Base-by-base conservation (phyloP, 1,140 invertebrate genomes). In the Doryteuthis pealeii region DNA sequence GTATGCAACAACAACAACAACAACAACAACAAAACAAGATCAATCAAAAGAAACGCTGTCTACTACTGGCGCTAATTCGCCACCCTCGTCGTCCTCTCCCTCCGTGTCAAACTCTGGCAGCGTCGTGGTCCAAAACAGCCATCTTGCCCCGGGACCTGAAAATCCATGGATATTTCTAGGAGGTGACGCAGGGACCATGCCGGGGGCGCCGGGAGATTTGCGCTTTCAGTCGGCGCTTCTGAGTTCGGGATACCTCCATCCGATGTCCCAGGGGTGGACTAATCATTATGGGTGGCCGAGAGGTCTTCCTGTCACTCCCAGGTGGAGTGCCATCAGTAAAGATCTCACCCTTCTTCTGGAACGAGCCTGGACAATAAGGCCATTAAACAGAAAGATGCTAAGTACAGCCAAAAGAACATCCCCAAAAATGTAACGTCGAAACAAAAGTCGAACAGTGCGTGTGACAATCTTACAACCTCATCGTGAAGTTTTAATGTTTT, bases 21-120 rank as follows among this genome's bases (percentile, higher is more conserved):
- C 54, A 62, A 62, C 54, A 62, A 62, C 54, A 62, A 62, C 54
- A 15, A 18, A n/a, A n/a, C 54, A 62, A 62, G 22, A 62, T n/a
- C 10, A n/a, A n/a, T 28, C 18, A 5, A 62, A 62, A 62, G 54
- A 62, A 28, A 28, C 18, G 18, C 26, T 18, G 18, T 62, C 54
- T 62, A 18, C 22, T 15, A 15, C 54, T n/a, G 26, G 18, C 26
- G 18, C 12, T 22, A 6, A 5, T 22, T 18, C 18, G 6, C 18
- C 54, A 62, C 6, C 54, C 26, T 22, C 54, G 35, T 40, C 35
- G 10, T 40, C 35, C 35, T 40, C 35, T 40, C 35, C 35, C 3
- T 40, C 35, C 10, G 10, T 10, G 6, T 22, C 22, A 22, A 62
- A 62, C 26, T 22, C 18, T 22, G 26, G 6, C 18, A 62, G 54